phyloP scores from a whole-genome alignment of 2,797 vertebrate species.

The Paramormyrops hopkinsi region DNA sequence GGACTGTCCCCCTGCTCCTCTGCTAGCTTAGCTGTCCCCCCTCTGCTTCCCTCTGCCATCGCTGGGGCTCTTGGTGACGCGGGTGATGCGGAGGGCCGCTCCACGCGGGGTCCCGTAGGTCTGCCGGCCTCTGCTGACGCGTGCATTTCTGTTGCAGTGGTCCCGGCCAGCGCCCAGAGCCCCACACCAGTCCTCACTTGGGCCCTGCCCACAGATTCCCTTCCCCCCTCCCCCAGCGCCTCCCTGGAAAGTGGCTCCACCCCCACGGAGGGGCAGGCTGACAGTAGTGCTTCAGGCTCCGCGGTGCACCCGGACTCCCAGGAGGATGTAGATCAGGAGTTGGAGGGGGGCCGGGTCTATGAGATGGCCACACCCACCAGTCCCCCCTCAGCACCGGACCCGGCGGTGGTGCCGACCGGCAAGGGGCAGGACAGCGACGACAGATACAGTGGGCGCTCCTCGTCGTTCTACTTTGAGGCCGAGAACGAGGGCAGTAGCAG shows the following conservation, averaged over 20 bases:
- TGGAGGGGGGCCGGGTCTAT: constrained; percentile 60
- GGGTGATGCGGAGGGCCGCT: constrained; percentile 41
- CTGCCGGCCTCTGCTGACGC: constrained; percentile 52
- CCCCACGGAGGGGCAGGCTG: constrained; percentile 57
- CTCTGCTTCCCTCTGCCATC: constrained; percentile 23
- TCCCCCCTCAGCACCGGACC: constrained; percentile 18
- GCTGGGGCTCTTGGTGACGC: constrained; percentile 13
- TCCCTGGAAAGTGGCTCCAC: constrained; percentile 42
- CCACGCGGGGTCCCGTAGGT: constrained; percentile 42
- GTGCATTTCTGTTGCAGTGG: constrained; percentile 64
- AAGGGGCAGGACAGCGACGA: constrained; percentile 42
- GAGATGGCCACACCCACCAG: constrained; percentile 49
- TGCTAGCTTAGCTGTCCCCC: neutral
- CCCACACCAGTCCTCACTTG: constrained; percentile 48
- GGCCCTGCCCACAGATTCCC: constrained; percentile 55
- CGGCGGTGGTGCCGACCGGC: constrained; percentile 36
- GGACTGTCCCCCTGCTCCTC: neutral
- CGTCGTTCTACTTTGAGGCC: constrained; percentile 64
- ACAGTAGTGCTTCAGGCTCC: constrained; percentile 78
- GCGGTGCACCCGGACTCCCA: constrained; percentile 61
- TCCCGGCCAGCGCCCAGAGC: constrained; percentile 48
- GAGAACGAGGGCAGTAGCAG: constrained; percentile 52
- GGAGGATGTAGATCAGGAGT: constrained; percentile 70
- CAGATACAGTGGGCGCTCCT: constrained; percentile 48
- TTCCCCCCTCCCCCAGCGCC: constrained; percentile 40